Evolutionary conservation across 2,113 vertebrate species (phyloP).

Genomic region (Coturnix japonica): DNA sequence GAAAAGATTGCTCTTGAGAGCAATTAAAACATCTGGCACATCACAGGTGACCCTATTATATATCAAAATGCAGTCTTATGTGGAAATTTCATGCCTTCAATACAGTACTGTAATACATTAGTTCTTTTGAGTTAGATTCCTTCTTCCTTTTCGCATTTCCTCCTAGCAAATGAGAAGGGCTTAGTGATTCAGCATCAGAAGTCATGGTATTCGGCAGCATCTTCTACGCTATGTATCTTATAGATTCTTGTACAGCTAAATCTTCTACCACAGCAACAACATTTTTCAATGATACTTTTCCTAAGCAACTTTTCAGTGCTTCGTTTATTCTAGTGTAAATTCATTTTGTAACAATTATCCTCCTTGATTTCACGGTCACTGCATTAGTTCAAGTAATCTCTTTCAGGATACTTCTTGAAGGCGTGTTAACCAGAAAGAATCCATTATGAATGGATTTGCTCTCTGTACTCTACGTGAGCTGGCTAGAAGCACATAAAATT

Average conservation of each 20-base stretch:
- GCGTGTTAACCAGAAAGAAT: constrained; percentile 21
- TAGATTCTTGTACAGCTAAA: not conserved
- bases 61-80: not conserved
- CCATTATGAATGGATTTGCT: constrained; percentile 26
- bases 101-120: not conserved
- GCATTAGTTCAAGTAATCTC: not conserved
- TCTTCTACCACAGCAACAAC: not conserved
- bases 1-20: not conserved
- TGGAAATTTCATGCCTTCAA: not conserved
- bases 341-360: constrained; percentile 23
- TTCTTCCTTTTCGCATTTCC: not conserved
- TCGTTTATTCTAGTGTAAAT: not conserved
- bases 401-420: constrained; percentile 50
- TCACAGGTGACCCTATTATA: not conserved
- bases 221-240: not conserved
- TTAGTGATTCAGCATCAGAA: not conserved
- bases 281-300: not conserved
- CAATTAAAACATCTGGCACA: not conserved
- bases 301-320: not conserved
- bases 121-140: not conserved
- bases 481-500: not conserved
- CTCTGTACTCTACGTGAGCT: not conserved
- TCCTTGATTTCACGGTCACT: constrained; percentile 41
- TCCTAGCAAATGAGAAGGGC: not conserved
- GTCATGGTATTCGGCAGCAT: not conserved